phyloP scores from a whole-genome alignment of 2,797 vertebrate species.

The Phalanger gymnotis region DNA sequence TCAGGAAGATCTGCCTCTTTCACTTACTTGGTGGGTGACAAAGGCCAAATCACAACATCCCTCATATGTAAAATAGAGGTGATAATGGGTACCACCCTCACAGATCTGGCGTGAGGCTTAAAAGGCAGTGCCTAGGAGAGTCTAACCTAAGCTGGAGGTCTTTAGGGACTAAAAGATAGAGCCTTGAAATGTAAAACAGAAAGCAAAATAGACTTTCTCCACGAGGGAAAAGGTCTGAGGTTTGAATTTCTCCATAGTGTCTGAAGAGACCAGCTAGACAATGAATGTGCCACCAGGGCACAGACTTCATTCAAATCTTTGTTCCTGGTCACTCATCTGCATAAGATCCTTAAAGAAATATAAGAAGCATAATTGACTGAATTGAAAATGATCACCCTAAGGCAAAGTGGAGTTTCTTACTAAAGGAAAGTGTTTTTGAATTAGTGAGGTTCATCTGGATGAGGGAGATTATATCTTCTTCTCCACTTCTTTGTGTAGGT shows the following conservation, averaged over 20 bases:
- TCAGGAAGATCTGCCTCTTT: neutral
- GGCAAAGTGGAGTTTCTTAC: neutral
- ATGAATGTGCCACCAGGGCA: neutral
- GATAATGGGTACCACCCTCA: neutral
- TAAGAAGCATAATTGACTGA: neutral
- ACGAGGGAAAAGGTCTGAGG: neutral
- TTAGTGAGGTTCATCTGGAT: neutral
- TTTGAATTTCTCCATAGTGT: neutral
- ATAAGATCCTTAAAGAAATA: neutral
- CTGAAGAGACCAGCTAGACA: neutral
- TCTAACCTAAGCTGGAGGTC: neutral
- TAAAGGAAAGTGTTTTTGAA: neutral
- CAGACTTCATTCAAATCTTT: neutral
- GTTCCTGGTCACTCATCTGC: neutral
- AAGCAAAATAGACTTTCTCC: neutral
- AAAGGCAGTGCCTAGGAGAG: neutral
- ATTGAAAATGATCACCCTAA: neutral
- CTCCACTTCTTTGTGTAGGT: neutral
- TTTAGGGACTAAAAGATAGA: neutral
- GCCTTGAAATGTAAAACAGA: neutral
- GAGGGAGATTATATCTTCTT: neutral
- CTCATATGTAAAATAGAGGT: neutral
- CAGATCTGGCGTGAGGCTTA: neutral
- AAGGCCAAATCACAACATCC: neutral
- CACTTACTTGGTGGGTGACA: neutral